These are phyloP conservation scores for Actinernus sp. DNA, from an alignment of 92 coral and sea anemone species.

Conservation along the genomic window DNA sequence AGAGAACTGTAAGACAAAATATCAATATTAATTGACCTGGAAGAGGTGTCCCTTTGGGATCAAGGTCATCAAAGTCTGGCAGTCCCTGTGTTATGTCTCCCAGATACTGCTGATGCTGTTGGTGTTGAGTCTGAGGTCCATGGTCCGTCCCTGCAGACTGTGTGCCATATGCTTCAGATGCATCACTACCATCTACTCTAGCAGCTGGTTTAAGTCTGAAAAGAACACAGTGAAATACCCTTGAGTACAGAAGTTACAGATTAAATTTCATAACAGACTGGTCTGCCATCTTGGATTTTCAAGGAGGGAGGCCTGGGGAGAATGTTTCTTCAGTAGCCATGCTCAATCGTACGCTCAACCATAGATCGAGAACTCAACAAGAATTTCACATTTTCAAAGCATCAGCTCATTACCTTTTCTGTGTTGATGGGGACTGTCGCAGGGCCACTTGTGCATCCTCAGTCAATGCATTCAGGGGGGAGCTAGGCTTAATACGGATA, in stretches of 20 bases:
- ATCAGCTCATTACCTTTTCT: constrained; percentile 76
- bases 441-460: constrained; percentile 98
- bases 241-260: no score
- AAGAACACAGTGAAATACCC: background rate
- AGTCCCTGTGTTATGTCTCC: constrained; percentile 98
- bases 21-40: no score
- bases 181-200: constrained; percentile 74
- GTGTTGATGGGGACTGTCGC: constrained; percentile 98
- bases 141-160: constrained; percentile 75
- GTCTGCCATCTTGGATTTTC: no score
- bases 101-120: constrained; percentile 97
- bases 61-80: constrained; percentile 94
- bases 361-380: no score
- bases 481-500: constrained; percentile 95
- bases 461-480: constrained; percentile 94
- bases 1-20: no score
- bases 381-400: no score
- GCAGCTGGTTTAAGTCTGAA: constrained; percentile 86
- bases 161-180: constrained; percentile 60
- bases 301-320: no score
- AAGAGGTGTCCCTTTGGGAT: constrained; percentile 71
- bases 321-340: no score
- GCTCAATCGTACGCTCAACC: no score
- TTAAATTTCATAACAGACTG: no score
- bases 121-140: constrained; percentile 86